Base-by-base conservation (phyloP, 2,113 vertebrate genomes). In the Panurus biarmicus region DNA sequence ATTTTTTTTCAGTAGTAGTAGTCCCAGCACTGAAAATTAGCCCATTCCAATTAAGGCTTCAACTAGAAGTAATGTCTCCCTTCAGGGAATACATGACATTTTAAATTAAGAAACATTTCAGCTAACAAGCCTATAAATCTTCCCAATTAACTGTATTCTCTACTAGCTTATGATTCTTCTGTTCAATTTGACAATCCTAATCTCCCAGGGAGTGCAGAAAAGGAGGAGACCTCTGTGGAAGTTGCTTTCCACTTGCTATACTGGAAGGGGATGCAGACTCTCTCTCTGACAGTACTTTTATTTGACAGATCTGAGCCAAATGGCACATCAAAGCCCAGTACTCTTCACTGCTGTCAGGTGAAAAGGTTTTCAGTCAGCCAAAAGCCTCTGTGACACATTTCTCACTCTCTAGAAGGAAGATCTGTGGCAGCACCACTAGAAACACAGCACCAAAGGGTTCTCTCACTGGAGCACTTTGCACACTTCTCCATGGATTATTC, bases 121-220 rank as follows among this genome's bases (percentile, higher is more conserved):
- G 71, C 87, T 96, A 97, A 97, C 62, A 97, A 96, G 85, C 54
- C 92, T 84, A 96, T 97, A 97, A 97, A 98, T 97, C 96, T 97
- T 97, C 90, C 87, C 96, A 97, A 96, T 98, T 97, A 98, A 94
- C 92, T 89, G 47, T 92, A 60, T 81, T 92, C 94, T 91, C 84
- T 84, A 94, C 94, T 71, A 88, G 89, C 94, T 97, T 96, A 97
- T 80, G 81, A 96, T 81, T 83, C 89, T 93, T 71, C 91, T 90
- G 88, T 97, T 97, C 95, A 97, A 71, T 96, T 95, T 95, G 95
- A 94, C 80, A 87, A 85, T 89, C 79, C 77, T 83, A 72, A 78
- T 90, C 95, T 96, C 83, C 82, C 81, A 85, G 84, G 45, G 78
- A 65, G 76, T 36, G 20, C 70, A 83, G 35, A 60, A 69, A 94